Conservation (phyloP, 92 coral and sea anemone genomes). For the Muricea muricata region DNA sequence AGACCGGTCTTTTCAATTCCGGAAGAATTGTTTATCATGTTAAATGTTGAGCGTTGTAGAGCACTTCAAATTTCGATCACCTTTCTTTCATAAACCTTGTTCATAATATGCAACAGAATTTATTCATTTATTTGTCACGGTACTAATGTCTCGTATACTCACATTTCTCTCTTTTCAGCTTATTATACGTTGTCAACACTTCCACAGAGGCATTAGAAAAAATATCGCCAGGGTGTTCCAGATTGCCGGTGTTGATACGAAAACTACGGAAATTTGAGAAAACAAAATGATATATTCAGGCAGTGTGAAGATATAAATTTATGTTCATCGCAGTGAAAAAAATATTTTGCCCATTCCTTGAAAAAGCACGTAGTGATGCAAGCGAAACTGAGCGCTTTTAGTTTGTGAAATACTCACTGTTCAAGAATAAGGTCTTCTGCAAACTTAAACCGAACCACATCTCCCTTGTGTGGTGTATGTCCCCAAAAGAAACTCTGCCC, state of each 20-base stretch:
- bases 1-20: too few species aligned
- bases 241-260: slow-evolving; percentile 92
- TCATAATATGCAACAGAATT: too few species aligned
- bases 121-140: background rate
- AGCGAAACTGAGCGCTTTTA: too few species aligned
- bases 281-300: too few species aligned
- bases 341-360: too few species aligned
- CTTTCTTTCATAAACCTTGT: too few species aligned
- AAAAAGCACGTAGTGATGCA: too few species aligned
- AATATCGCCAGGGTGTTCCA: slow-evolving; percentile 96
- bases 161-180: slow-evolving; percentile 75
- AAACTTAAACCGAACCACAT: slow-evolving; percentile 84
- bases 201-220: slow-evolving; percentile 90
- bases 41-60: too few species aligned
- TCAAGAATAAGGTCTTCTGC: slow-evolving; percentile 62
- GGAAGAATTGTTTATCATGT: too few species aligned
- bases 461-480: slow-evolving; percentile 86
- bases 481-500: slow-evolving; percentile 99
- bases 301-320: too few species aligned
- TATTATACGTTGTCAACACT: slow-evolving; percentile 71
- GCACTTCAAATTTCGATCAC: too few species aligned
- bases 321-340: too few species aligned
- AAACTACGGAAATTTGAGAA: slow-evolving; percentile 72
- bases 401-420: slow-evolving; percentile 70
- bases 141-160: background rate